Conservation (phyloP, 2,113 vertebrate species). For the Chascanopsetta lugubris region DNA sequence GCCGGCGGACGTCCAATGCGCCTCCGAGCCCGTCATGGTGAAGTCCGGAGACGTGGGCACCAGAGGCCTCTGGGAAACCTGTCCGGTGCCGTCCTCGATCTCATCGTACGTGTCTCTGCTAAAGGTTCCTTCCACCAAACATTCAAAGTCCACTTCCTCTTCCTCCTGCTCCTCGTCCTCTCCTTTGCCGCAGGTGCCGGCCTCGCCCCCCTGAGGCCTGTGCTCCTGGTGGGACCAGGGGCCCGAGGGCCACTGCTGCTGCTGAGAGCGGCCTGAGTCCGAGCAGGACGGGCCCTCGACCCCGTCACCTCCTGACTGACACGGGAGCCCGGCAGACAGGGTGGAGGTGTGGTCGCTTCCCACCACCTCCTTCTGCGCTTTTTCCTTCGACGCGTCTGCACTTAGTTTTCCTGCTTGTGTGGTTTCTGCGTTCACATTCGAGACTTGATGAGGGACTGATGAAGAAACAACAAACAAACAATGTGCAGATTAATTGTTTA, state of each 20-base stretch:
- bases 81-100: conserved; percentile 80
- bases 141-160: conserved; percentile 69
- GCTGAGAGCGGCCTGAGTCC: conserved; percentile 43
- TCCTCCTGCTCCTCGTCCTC: conserved; percentile 64
- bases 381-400: conserved; percentile 49
- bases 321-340: conserved; percentile 1
- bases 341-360: conserved; percentile 25
- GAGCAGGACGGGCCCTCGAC: conserved; percentile 41
- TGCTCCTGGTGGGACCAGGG: conserved; percentile 67
- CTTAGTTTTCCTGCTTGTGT: conserved; percentile 29
- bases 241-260: conserved; percentile 67
- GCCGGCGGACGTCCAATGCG: conserved; percentile 64
- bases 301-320: conserved; percentile 12
- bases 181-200: conserved; percentile 42
- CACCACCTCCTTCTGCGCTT: conserved; percentile 39
- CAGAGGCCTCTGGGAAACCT: conserved; percentile 80
- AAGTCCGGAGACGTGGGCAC: conserved; percentile 75
- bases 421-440: conserved; percentile 22
- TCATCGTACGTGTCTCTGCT: conserved; percentile 77
- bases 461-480: conserved; percentile 24
- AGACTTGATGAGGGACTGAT: conserved; percentile 57
- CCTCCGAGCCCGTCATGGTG: conserved; percentile 55
- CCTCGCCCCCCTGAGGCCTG: conserved; percentile 49
- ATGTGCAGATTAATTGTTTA: background rate
- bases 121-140: conserved; percentile 60